Base-by-base conservation (phyloP, 2,888 invertebrate genomes). In the Dryadula phaetusa region DNA sequence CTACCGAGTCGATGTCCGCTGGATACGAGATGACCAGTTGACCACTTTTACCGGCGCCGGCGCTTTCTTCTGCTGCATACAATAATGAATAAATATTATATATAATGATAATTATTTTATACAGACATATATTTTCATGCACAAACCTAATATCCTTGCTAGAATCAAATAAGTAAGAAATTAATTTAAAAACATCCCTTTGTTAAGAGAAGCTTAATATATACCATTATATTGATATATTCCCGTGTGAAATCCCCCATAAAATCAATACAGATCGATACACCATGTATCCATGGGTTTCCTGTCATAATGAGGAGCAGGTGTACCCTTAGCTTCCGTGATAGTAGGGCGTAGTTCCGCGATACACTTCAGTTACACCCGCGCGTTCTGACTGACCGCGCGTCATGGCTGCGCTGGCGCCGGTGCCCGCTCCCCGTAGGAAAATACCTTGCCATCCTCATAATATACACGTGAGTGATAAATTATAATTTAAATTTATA, bases 401-500 rank as follows among this genome's bases (percentile, higher is more conserved):
- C 75, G 77, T 80, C 64, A 79, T 83, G 74, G 66, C 72, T 28
- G 67, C 71, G 73, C 89, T 87, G 1, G 81, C 72, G 72, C 90
- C 90, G 2, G 82, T 88, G 52, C 90, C 91, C 56, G 86, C 85
- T 28, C 91, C 91, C 73, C 86, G 92, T 58, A 79, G 87, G 79
- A 89, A 89, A 64, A 76, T 92, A 53, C 89, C 89, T 28, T 80
- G 91, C 42, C 91, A 90, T 70, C 88, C 92, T 67, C 86, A 90
- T 78, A 90, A 92, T 70, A 92, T 92, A 69, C 92, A 92, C 70
- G 92, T 92, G 82, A 92, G 92, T 81, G 72, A 46, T 25, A 37
- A 14, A 18, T 60, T 18, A 22, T 14, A 28, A 14, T 16, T 16
- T 58, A 12, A n/a, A 60, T 44, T 18, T 42, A 10, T 10, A 42